Evolutionary conservation across 1,140 invertebrate species (phyloP).

Genomic region (Anastatus disparis): DNA sequence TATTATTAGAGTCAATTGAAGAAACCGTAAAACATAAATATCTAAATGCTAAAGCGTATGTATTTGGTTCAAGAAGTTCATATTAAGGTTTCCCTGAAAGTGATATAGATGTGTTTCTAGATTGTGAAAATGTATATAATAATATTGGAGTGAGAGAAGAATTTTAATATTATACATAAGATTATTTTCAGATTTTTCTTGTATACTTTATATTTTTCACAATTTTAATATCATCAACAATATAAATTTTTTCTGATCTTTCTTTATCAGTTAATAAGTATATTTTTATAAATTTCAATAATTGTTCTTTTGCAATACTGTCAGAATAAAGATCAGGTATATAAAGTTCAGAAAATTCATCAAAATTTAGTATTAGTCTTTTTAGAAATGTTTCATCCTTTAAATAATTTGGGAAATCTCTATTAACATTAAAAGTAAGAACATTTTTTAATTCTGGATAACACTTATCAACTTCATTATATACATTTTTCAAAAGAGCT

Average conservation of each 20-base stretch:
- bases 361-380: constrained; percentile 51
- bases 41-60: too few relatives aligned
- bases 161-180: constrained; percentile 47
- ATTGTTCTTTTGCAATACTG: constrained; percentile 38
- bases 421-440: constrained; percentile 48
- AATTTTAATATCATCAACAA: constrained; percentile 48
- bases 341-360: constrained; percentile 52
- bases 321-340: constrained; percentile 43
- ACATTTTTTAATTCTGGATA: constrained; percentile 48
- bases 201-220: constrained; percentile 37
- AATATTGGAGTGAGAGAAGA: too few relatives aligned
- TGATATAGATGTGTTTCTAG: too few relatives aligned
- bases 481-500: constrained; percentile 43
- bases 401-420: constrained; percentile 48
- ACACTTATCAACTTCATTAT: constrained; percentile 42
- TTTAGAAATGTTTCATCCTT: constrained; percentile 50
- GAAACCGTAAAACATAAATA: too few relatives aligned
- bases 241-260: constrained; percentile 45
- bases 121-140: too few relatives aligned
- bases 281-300: constrained; percentile 51
- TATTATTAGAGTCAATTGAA: too few relatives aligned
- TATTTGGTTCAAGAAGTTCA: too few relatives aligned
- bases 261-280: constrained; percentile 35
- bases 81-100: too few relatives aligned
- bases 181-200: background rate